Base-by-base conservation (phyloP, 2,888 invertebrate genomes). In the Scaptomyza flava region DNA sequence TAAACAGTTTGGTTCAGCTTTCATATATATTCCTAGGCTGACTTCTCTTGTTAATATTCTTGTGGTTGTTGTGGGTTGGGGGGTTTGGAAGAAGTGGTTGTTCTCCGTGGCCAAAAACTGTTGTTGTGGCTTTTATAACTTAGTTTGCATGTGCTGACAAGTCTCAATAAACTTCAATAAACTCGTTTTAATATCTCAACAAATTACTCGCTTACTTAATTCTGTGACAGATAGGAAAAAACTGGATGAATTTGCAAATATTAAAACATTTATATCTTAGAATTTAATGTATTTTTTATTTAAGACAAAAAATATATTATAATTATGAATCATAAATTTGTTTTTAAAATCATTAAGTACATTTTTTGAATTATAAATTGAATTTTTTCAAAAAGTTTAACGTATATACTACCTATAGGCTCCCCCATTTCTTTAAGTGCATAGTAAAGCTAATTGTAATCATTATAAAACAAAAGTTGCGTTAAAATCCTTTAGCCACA, bases 91-190 rank as follows among this genome's bases (percentile, higher is more conserved):
- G 62, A 56, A 67, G 27, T 36, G 20, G 9, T 48, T 46, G 20
- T 12, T 50, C 45, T 56, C 36, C 47, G 57, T 6, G 70, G 67
- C 58, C 33, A 60, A 65, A 65, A 51, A 7, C n/a, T 38, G 38
- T 54, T 68, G 23, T 76, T 67, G 57, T 67, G 65, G 66, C 38
- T 36, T 72, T 62, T 68, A 57, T 60, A 66, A 74, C 62, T 75
- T 64, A 61, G 68, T 59, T 81, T 75, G 83, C 81, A 86, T 87
- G 86, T 72, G 85, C 77, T 81, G 87, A 87, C 88, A 87, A 87
- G 76, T 72, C 58, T 70, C 76, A 86, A 85, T 86, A 87, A 86
- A 85, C 87, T 86, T 82, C 79, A 86, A 87, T 87, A 86, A 81
- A 81, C 70, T 79, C 77, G 65, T 62, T 79, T 84, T 81, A 87